Evolutionary conservation across 2,113 vertebrate genomes (phyloP).

Genomic region (Illadopsis cleaveri): DNA sequence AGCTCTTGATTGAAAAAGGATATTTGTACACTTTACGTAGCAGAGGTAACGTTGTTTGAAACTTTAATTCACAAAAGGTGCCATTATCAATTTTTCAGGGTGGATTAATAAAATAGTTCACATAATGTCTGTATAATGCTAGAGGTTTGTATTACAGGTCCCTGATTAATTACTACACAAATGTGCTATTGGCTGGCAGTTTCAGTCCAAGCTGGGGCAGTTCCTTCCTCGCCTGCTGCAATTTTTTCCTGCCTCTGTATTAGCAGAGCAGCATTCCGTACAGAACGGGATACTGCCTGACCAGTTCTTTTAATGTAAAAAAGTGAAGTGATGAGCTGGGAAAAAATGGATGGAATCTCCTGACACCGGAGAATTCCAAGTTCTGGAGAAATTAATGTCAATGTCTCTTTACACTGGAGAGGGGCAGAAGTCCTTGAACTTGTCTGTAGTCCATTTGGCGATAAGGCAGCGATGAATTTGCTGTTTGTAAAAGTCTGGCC

Average conservation of each 20-base stretch:
- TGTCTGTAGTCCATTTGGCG: background rate
- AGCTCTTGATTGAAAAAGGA: background rate
- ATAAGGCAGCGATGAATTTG: background rate
- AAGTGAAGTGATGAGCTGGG: background rate
- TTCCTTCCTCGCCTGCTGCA: background rate
- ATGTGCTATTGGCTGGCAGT: background rate
- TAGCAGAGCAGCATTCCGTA: background rate
- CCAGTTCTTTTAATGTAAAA: background rate
- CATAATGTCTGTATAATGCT: background rate
- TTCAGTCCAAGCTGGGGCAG: background rate
- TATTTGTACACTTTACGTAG: background rate
- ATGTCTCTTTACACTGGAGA: background rate
- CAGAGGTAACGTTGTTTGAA: background rate
- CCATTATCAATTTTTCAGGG: background rate
- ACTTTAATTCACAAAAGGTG: background rate
- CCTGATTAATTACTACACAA: background rate
- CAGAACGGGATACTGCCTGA: background rate
- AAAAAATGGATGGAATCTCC: background rate
- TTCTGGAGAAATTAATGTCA: conserved; percentile 7
- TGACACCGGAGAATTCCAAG: background rate
- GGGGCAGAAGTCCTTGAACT: background rate
- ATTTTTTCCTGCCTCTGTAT: background rate
- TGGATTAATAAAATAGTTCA: background rate
- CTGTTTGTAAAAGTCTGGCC: background rate
- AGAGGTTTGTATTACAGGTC: background rate